Evolutionary conservation across 2,113 vertebrate genomes (phyloP), one percentile per base, ranked within the genome.

Genomic region (Etheostoma cragini): DNA sequence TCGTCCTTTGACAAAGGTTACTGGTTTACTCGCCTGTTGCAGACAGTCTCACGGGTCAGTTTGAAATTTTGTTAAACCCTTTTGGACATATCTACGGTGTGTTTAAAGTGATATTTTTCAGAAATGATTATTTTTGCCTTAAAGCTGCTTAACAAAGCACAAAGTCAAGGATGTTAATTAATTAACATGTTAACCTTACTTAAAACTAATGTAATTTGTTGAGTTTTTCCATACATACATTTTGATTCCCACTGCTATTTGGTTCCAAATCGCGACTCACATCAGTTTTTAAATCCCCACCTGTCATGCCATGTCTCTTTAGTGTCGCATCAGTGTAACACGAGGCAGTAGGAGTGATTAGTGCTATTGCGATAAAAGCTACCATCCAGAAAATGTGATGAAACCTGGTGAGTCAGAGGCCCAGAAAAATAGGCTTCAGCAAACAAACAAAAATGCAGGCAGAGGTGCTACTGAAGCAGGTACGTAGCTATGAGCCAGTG

Each of bases 351-450:
- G 13, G 35, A 66, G 58, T 78, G 68, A 87, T 91, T 82, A 89
- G 87, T 53, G 49, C 54, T 47, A 77, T 76, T 87, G 78, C 85
- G 87, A 79, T 82, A 78, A 83, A 78, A 89, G 81, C 65, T 47
- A 6, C 78, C 78, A 72, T 85, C 67, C 87, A 83, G 75, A 83
- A 85, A 81, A 85, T 85, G 1, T 80, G 72, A 80, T 84, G 38
- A 78, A 78, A 82, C 64, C 22, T 16, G 19, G 74, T 73, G 79
- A 84, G 72, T 84, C 80, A 76, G 63, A 89, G 26, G 49, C 30
- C 73, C 64, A 49, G 33, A 81, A 84, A 83, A 84, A 83, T 80
- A 76, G 64, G 66, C 70, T 78, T 80, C 33, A n/a, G 68, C 78
- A 84, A 85, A 87, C 76, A 30, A 30, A 74, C 62, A 88, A 86